A percentile compares a stretch with the other conserved stretches of the same genome.
These are phyloP conservation scores for Schizothorax lantsangensis DNA, from an alignment of 2,797 vertebrate species.

Conservation along the genomic window DNA sequence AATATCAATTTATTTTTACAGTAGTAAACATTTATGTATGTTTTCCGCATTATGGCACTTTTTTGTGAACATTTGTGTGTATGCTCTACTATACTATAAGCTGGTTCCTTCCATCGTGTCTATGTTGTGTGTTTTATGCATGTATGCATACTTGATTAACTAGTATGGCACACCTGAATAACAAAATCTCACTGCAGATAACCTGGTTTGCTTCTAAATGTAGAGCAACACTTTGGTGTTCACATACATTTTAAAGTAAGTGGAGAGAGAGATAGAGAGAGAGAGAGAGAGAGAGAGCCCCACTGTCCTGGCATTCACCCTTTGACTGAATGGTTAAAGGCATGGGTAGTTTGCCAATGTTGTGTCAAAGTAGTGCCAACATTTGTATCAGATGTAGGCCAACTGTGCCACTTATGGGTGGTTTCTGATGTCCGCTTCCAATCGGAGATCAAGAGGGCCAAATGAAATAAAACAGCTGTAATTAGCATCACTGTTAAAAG, in stretches of 20 bases:
- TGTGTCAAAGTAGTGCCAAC: constrained; percentile 50
- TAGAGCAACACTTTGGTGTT: background rate
- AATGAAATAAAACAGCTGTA: constrained; percentile 49
- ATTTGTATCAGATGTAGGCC: constrained; percentile 51
- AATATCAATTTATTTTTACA: background rate
- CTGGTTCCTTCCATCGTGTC: background rate
- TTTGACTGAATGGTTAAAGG: constrained; percentile 46
- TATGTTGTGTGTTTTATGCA: background rate
- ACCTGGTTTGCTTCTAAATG: background rate
- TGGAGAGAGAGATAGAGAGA: too few species aligned
- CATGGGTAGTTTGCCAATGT: constrained; percentile 51
- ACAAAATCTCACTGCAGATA: background rate
- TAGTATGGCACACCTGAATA: background rate
- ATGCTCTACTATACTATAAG: background rate
- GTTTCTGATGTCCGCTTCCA: constrained; percentile 45
- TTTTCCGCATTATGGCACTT: background rate
- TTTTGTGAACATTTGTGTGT: background rate
- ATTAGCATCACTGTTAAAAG: constrained; percentile 43
- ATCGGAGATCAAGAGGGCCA: constrained; percentile 42
- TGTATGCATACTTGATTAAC: background rate
- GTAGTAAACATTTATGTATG: background rate
- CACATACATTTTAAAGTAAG: constrained; percentile 22
- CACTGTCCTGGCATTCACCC: constrained; percentile 46
- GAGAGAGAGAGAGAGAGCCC: constrained; percentile 10
- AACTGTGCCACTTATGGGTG: constrained; percentile 49